Percentiles rank a stretch among this genome's conserved stretches.
Conservation (phyloP, 2,113 vertebrate species). For the Daubentonia madagascariensis region DNA sequence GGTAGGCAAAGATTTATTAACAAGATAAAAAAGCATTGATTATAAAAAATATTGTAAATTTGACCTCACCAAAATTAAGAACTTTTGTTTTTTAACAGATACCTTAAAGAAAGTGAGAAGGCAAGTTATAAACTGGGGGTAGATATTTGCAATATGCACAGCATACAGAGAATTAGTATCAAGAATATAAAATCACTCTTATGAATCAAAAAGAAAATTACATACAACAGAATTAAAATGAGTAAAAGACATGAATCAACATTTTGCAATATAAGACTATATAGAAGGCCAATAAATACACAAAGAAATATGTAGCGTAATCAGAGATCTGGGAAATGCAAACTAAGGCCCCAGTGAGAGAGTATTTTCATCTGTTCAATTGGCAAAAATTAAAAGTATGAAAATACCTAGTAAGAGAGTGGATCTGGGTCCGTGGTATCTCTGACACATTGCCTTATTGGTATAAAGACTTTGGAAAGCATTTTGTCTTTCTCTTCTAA, state of each 20-base stretch:
- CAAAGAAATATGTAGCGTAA: not conserved
- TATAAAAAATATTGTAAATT: not conserved
- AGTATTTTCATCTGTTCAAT: not conserved
- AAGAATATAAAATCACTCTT: not conserved
- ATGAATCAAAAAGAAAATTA: conserved; percentile 8
- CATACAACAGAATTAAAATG: not conserved
- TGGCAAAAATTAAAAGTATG: not conserved
- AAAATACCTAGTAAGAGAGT: not conserved
- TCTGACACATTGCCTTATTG: not conserved
- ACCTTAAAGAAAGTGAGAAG: not conserved
- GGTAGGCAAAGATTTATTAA: not conserved
- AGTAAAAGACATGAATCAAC: not conserved
- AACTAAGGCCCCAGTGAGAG: not conserved
- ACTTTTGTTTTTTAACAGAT: not conserved
- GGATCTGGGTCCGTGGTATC: not conserved
- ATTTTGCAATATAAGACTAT: not conserved
- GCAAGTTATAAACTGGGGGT: not conserved
- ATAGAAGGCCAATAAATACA: not conserved
- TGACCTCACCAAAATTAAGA: not conserved
- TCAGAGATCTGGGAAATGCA: not conserved
- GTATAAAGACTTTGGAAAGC: not conserved
- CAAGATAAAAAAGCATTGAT: not conserved
- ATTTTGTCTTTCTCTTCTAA: not conserved
- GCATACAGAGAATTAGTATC: not conserved
- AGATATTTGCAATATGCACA: not conserved